These are phyloP conservation scores for Colius striatus DNA, from an alignment of 2,113 vertebrate genomes.

Conservation along the genomic window DNA sequence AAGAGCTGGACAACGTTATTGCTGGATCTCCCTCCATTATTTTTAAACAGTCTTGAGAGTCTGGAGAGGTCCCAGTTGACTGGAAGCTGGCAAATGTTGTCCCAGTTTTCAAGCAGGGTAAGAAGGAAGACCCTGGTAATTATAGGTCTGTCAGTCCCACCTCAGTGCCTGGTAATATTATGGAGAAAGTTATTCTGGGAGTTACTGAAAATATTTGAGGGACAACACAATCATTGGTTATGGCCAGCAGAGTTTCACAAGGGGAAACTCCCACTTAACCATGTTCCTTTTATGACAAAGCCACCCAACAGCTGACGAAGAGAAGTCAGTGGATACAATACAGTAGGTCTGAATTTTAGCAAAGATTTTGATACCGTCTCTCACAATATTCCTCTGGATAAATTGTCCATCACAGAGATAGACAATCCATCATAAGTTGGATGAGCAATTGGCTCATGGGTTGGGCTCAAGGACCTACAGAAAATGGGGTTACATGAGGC, in stretches of 20 bases:
- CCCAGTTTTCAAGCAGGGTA: background rate
- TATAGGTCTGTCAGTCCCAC: background rate
- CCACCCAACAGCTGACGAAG: background rate
- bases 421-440: background rate
- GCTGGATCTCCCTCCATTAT: background rate
- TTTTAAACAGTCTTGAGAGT: background rate
- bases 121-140: background rate
- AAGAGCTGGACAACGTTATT: background rate
- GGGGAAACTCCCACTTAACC: background rate
- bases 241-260: fast-evolving
- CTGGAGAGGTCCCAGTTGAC: background rate
- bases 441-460: fast-evolving
- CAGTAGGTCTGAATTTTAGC: background rate
- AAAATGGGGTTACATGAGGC: background rate
- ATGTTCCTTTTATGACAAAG: background rate
- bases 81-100: background rate
- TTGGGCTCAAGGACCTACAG: background rate
- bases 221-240: background rate
- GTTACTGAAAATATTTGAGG: background rate
- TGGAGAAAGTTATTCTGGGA: background rate
- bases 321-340: background rate
- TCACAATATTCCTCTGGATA: background rate
- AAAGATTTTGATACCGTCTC: background rate
- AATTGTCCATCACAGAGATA: background rate
- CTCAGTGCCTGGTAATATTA: background rate